phyloP scores from a whole-genome alignment of 2,797 vertebrate species.

The Acanthopagrus latus region DNA sequence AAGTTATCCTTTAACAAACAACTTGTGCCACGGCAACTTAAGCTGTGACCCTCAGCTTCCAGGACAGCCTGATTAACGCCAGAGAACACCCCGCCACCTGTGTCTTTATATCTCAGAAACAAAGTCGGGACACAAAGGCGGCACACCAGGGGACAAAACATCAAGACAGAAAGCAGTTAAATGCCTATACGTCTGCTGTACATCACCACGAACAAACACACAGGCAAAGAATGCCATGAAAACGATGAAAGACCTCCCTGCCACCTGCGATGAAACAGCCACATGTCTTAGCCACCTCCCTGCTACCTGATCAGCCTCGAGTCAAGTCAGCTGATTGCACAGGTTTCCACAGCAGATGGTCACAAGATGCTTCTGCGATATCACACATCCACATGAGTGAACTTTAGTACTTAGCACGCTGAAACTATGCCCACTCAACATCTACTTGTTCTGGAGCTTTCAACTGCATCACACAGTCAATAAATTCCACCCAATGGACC shows the following conservation, averaged over 20 bases:
- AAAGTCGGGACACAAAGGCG: neutral
- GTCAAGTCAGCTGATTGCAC: constrained; percentile 41
- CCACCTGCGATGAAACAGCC: constrained; percentile 41
- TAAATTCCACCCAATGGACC: neutral
- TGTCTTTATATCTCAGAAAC: neutral
- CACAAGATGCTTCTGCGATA: constrained; percentile 33
- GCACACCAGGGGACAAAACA: neutral
- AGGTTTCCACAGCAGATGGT: constrained; percentile 45
- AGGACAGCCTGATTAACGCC: constrained; percentile 6
- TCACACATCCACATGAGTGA: constrained; percentile 12
- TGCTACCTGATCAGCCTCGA: constrained; percentile 45
- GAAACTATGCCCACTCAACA: constrained; percentile 2
- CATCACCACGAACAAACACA: neutral
- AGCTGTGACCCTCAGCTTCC: constrained; percentile 25
- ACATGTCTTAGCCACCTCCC: constrained; percentile 30
- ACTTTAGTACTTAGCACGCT: neutral
- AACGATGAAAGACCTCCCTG: neutral
- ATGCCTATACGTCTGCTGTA: neutral
- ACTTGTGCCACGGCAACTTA: neutral
- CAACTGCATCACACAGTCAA: neutral
- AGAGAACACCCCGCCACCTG: constrained; percentile 11
- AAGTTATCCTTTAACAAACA: neutral
- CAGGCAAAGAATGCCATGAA: neutral
- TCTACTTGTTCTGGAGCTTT: neutral
- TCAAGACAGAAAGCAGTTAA: neutral